A percentile compares a stretch with the other conserved stretches of the same genome.
Conservation (phyloP, 2,797 vertebrate genomes). For the Eutrigla gurnardus region DNA sequence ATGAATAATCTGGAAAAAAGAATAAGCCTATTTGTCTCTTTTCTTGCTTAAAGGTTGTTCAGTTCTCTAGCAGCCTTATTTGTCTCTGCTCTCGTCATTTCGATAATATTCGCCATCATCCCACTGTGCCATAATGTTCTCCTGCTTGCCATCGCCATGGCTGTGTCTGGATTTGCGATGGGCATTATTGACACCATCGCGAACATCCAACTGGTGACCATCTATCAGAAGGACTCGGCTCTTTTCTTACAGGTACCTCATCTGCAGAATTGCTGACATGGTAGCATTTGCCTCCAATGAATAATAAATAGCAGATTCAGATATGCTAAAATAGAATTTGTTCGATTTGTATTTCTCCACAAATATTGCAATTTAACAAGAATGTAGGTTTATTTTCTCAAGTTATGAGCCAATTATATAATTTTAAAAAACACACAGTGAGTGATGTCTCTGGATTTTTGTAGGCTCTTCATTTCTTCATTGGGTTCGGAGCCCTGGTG, state of each 20-base stretch:
- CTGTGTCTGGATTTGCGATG: slow-evolving; percentile 95
- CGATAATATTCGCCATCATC: slow-evolving; percentile 94
- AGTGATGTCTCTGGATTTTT: slow-evolving; percentile 38
- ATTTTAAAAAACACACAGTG: slow-evolving; percentile 10
- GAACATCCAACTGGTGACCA: slow-evolving; percentile 95
- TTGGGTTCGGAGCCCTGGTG: slow-evolving; percentile 95
- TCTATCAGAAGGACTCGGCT: slow-evolving; percentile 96
- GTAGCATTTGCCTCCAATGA: background rate
- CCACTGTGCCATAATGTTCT: slow-evolving; percentile 92
- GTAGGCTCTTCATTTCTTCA: slow-evolving; percentile 97
- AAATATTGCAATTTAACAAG: background rate
- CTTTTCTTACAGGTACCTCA: slow-evolving; percentile 92
- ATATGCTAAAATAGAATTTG: background rate
- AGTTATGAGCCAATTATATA: slow-evolving; percentile 8
- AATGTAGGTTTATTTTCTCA: background rate
- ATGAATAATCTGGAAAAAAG: background rate
- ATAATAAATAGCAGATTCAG: background rate
- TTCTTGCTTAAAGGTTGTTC: slow-evolving; percentile 85
- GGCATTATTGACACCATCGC: slow-evolving; percentile 97
- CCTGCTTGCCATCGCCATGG: slow-evolving; percentile 93
- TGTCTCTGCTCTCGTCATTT: slow-evolving; percentile 90
- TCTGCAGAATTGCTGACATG: background rate
- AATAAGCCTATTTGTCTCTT: slow-evolving; percentile 4
- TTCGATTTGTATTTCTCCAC: background rate
- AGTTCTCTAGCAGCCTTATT: slow-evolving; percentile 91